Evolutionary conservation across 2,797 vertebrate genomes (phyloP).

Genomic region (Hemibagrus guttatus): DNA sequence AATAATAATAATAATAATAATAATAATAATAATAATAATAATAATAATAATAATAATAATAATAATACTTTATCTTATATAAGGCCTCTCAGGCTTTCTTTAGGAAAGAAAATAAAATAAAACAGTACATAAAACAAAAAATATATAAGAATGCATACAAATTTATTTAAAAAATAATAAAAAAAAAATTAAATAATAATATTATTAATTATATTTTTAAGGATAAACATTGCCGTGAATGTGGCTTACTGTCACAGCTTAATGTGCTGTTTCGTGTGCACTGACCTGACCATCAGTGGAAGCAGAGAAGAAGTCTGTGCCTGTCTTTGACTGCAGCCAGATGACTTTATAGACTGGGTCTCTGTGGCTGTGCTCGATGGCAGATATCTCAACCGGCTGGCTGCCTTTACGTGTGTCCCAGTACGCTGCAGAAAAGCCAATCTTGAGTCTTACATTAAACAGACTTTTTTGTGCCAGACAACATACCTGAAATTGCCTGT

Average conservation of each 20-base stretch:
- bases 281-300: slow-evolving; percentile 92
- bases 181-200: too few species aligned
- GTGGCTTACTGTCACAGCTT: not conserved
- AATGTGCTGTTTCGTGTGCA: not conserved
- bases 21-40: too few species aligned
- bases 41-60: too few species aligned
- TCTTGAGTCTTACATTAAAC: not conserved
- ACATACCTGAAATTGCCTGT: too few species aligned
- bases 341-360: slow-evolving; percentile 90
- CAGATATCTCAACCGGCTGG: slow-evolving; percentile 81
- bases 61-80: too few species aligned
- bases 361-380: slow-evolving; percentile 86
- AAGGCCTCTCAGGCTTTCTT: too few species aligned
- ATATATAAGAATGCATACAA: too few species aligned
- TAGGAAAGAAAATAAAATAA: too few species aligned
- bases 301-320: slow-evolving; percentile 87
- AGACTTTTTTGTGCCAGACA: too few species aligned
- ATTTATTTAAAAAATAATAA: too few species aligned
- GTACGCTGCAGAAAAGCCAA: slow-evolving; percentile 71
- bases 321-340: slow-evolving; percentile 94
- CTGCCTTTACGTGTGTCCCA: slow-evolving; percentile 92
- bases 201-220: not conserved
- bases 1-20: too few species aligned
- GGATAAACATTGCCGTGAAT: not conserved
- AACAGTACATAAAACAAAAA: too few species aligned